Conservation (phyloP, 2,113 vertebrate genomes). For the Hippoglossus stenolepis region DNA sequence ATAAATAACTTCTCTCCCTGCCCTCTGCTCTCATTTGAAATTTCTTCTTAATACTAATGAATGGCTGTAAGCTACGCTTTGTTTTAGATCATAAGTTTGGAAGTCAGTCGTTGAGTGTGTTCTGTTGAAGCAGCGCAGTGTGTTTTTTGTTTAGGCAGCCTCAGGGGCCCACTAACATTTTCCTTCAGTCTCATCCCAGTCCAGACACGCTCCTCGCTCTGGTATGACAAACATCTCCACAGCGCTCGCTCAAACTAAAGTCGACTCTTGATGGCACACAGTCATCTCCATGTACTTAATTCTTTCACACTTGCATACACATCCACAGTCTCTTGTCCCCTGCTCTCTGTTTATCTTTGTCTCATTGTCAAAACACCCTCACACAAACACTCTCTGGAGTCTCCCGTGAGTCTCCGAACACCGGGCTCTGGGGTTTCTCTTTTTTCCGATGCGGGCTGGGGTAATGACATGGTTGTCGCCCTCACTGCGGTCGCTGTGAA, state of each 20-base stretch:
- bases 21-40: slow-evolving; percentile 21
- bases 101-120: slow-evolving; percentile 16
- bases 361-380: slow-evolving; percentile 47
- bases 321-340: slow-evolving; percentile 20
- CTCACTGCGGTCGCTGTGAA: slow-evolving; percentile 37
- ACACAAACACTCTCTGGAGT: slow-evolving; percentile 23
- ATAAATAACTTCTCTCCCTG: slow-evolving; percentile 35
- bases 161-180: slow-evolving; percentile 41
- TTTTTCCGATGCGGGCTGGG: slow-evolving; percentile 17
- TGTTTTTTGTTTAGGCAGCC: slow-evolving; percentile 40
- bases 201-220: slow-evolving; percentile 59
- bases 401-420: slow-evolving; percentile 23
- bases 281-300: slow-evolving; percentile 32
- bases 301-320: slow-evolving; percentile 37
- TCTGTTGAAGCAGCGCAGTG: slow-evolving; percentile 20
- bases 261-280: slow-evolving; percentile 23
- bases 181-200: slow-evolving; percentile 57
- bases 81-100: slow-evolving; percentile 20
- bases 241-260: slow-evolving; percentile 44
- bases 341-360: slow-evolving; percentile 61
- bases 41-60: slow-evolving; percentile 45
- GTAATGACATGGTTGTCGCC: slow-evolving; percentile 68
- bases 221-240: slow-evolving; percentile 74
- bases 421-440: slow-evolving; percentile 38
- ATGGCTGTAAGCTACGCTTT: slow-evolving; percentile 9